Evolutionary conservation across 2,113 vertebrate species (phyloP), one percentile per base, ranked within the genome.

Genomic region (Sakesphorus luctuosus): DNA sequence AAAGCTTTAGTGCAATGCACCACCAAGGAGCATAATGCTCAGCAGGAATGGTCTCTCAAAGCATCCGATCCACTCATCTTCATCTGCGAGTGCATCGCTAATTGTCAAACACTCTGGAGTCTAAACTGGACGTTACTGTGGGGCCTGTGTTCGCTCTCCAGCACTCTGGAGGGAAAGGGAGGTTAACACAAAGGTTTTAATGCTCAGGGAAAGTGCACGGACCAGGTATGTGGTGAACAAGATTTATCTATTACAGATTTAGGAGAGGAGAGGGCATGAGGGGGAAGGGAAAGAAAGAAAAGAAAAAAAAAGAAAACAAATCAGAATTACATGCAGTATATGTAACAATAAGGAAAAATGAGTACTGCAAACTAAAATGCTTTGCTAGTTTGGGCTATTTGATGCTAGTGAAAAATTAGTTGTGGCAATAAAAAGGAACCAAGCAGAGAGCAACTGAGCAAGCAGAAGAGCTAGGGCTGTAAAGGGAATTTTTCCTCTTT

Each of bases 141-240:
- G 85, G 87, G 90, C n/a, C 77, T 62, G 69, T 68, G 89, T 81
- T 86, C 75, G 9, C 82, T 90, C 88, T 92, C 87, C 87, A 94
- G 95, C 74, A 47, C 69, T 91, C 88, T 96, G 92, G 62, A 93
- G 95, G 96, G 94, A 82, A 91, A 94, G 72, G 97, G 77, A 84
- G 73, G 80, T 96, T 68, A 72, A 97, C 97, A 98, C 98, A 98
- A 88, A 93, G 98, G 97, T 97, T 97, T 98, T 98, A 98, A 97
- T 98, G 97, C 94, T 97, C 98, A 92, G 97, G 97, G 95, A 98
- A 96, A 23, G 97, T 98, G 95, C 97, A 97, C 5, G 98, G 97
- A 87, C 97, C 97, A 65, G 98, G 97, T 31, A 97, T 97, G 90
- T 97, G 98, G 89, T 98, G 97, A 87, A 97, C 86, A 90, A 98